These are phyloP conservation scores for Drosophila oshimai DNA, from an alignment of 1,140 invertebrate species.

Conservation along the genomic window DNA sequence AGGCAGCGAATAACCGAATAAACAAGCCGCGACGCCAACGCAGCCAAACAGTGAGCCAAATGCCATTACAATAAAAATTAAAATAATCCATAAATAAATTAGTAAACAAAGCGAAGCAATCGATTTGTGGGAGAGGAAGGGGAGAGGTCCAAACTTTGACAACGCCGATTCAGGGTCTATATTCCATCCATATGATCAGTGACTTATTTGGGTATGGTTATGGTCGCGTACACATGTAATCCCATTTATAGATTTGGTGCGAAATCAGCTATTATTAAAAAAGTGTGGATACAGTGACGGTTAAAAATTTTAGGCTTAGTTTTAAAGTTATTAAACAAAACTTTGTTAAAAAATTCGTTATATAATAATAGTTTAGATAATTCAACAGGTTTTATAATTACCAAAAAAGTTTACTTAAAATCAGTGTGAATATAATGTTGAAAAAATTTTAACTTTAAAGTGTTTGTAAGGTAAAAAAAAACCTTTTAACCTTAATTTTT, in stretches of 20 bases:
- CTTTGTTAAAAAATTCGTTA: no score
- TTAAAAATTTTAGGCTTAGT: no score
- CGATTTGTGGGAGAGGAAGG: background rate
- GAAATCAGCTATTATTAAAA: conserved; percentile 32
- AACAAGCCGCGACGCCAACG: conserved; percentile 46
- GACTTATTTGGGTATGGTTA: conserved; percentile 29
- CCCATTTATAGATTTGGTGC: conserved; percentile 29
- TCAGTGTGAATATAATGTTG: no score
- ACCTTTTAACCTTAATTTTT: background rate
- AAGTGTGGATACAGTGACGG: conserved; percentile 30
- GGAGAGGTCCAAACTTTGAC: conserved; percentile 1
- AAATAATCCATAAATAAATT: conserved; percentile 77
- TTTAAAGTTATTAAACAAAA: no score
- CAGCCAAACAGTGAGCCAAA: conserved; percentile 44
- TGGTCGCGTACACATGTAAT: conserved; percentile 53
- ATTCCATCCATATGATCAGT: conserved; percentile 2
- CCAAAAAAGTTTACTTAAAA: no score
- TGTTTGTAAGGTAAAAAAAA: background rate
- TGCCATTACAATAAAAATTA: conserved; percentile 67
- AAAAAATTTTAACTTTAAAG: accelerated
- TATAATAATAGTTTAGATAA: no score
- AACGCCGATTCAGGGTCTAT: conserved; percentile 20
- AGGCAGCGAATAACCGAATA: conserved; percentile 11
- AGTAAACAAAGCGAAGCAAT: conserved; percentile 48
- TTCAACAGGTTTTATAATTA: no score